Percentiles rank a stretch among this genome's conserved stretches.
Conservation (phyloP, 2,113 vertebrate species). For the Albula glossodonta region DNA sequence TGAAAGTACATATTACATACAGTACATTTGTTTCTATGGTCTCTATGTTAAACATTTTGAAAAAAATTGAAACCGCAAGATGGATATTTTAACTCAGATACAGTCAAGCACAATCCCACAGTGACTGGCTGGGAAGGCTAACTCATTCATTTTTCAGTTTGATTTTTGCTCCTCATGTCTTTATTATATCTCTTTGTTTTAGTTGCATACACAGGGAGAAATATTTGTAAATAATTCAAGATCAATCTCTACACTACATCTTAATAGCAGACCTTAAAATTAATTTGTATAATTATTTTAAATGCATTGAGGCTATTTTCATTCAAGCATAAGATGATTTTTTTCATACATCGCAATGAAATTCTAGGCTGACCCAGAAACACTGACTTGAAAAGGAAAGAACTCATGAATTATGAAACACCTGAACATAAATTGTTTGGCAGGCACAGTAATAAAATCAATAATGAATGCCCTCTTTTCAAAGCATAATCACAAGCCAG, state of each 20-base stretch:
- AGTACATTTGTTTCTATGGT: too few species aligned
- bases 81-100: background rate
- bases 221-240: too few species aligned
- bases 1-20: too few species aligned
- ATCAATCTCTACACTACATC: too few species aligned
- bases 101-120: background rate
- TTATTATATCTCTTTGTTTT: background rate
- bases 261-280: too few species aligned
- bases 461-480: conserved; percentile 67
- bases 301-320: background rate
- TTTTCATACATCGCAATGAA: background rate
- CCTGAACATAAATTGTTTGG: conserved; percentile 67
- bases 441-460: conserved; percentile 45
- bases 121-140: background rate
- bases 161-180: background rate
- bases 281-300: too few species aligned
- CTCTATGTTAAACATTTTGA: too few species aligned
- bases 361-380: conserved; percentile 27
- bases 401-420: conserved; percentile 59
- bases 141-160: background rate
- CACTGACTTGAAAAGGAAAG: conserved; percentile 47
- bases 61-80: background rate
- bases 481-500: conserved; percentile 64
- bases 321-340: background rate
- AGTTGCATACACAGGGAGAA: too few species aligned